These are phyloP conservation scores for Ypsolopha sequella DNA, from an alignment of 2,888 invertebrate species.

Conservation along the genomic window DNA sequence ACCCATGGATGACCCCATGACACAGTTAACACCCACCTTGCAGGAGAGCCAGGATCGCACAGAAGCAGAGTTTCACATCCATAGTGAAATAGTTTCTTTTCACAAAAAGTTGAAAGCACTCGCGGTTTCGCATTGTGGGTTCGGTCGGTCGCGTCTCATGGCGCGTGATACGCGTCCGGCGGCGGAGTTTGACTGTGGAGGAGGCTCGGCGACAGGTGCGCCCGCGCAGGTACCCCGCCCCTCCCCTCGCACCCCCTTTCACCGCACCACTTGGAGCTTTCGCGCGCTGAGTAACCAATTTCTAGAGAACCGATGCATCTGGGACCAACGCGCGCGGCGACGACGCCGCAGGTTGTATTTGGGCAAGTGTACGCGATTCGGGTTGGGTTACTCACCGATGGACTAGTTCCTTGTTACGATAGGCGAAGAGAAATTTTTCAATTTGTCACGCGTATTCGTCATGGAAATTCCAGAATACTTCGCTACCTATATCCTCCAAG, in stretches of 20 bases:
- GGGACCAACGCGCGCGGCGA: neutral
- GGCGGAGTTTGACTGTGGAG: conserved; percentile 31
- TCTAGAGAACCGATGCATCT: conserved; percentile 13
- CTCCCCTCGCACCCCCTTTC: conserved; percentile 10
- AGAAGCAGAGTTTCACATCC: neutral
- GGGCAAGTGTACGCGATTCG: neutral
- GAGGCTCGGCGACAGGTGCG: conserved; percentile 28
- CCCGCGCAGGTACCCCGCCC: conserved; percentile 19
- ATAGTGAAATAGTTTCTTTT: neutral
- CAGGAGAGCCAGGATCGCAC: neutral
- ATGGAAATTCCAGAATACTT: too few relatives aligned
- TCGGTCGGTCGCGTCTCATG: conserved; percentile 21
- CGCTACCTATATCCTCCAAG: too few relatives aligned
- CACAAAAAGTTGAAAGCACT: neutral
- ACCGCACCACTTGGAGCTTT: conserved; percentile 26
- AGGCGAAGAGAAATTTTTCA: neutral
- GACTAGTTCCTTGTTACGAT: neutral
- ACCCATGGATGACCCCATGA: neutral
- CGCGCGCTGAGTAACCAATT: conserved; percentile 50
- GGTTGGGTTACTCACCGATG: neutral
- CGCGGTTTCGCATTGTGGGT: neutral
- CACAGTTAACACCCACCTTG: conserved; percentile 1
- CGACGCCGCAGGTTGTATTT: neutral
- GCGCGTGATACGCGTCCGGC: conserved; percentile 25
- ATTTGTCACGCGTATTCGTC: too few relatives aligned